Base-by-base conservation (phyloP, 53 echinoderm and acorn worm species). In the Arbacia lixula region DNA sequence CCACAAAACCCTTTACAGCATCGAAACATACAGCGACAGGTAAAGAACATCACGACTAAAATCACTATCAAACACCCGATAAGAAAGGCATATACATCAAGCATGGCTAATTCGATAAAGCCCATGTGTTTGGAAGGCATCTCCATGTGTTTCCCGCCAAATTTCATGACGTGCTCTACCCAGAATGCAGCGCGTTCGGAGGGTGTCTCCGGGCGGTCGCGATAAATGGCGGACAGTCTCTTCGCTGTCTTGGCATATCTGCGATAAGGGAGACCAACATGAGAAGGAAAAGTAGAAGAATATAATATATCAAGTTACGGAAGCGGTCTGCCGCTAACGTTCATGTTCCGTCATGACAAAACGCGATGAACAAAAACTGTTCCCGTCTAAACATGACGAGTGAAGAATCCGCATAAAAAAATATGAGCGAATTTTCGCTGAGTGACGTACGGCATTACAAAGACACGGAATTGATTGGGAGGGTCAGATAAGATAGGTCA, bases 131-230 rank as follows among this genome's bases (percentile, higher is more conserved):
- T 57, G 1, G 60, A 32, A 39, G 79, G 84, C 19, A 38, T 49
- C 24, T 56, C 26, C 36, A 84, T 52, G 55, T 85, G 37, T 78
- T 87, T 66, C 43, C 87, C 87, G 61, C 83, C 81, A 82, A 60
- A 82, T 69, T 87, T 82, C 24, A 71, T 82, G 68, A 87, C 87
- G 35, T 87, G 87, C 41, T 87, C 87, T 4, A 87, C 72, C 87
- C 87, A 87, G 71, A 51, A 82, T 31, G 87, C 82, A 43, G 87
- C 87, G 2, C 56, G 69, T 29, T 87, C 82, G 5, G 81, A 53
- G 21, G 81, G 83, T 1, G 82, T 71, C 50, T 81, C 42, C 10
- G 87, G 87, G 5, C 87, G 61, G n/a, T 81, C 68, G 14, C 87
- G 81, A 51, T 81, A 87, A 21, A 87, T 68, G 8, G 52, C 77